Evolutionary conservation across 2,113 vertebrate species (phyloP), one percentile per base, ranked within the genome.

Genomic region (Entelurus aequoreus): DNA sequence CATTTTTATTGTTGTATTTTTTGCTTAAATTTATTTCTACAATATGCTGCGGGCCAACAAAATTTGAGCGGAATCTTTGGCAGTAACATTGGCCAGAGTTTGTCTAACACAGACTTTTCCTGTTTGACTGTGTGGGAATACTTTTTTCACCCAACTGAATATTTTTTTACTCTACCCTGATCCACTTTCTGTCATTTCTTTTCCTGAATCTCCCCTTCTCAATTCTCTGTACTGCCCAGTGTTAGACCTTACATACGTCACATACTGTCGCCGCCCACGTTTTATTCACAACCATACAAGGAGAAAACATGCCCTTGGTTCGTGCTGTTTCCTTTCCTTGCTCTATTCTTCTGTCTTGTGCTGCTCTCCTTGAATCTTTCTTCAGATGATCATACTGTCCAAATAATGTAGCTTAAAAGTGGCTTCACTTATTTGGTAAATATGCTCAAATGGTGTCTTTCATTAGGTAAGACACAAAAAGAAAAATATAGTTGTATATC

Each of bases 271-370:
- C 68, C 49, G 16, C 37, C 35, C 53, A 58, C 63, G 46, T 83
- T 83, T 36, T 79, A 75, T 74, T 72, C 68, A 28, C 85, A 65
- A 81, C 88, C 85, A 84, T 88, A 90, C 83, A 90, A 87, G 88
- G 88, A 70, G 42, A 87, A 77, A 86, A 73, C 44, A 54, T 60
- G 69, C 55, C 55, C 64, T 28, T 52, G 75, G 54, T 69, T 60
- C 65, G 52, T 16, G 28, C 59, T 6, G 60, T 57, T 65, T 73
- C 58, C 69, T 48, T 0, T 37, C 11, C 6, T 13, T 62, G 28
- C 28, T 28, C 28, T 28, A 28, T 28, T 28, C 28, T 28, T 28
- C 38, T 42, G 1, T 0, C 62, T 51, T 19, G 14, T 42, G 8
- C 56, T 13, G 40, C 56, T 59, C 40, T 47, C 15, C n/a, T 19